Evolutionary conservation across 2,888 invertebrate genomes (phyloP).

Genomic region (Dryobotodes eremita): DNA sequence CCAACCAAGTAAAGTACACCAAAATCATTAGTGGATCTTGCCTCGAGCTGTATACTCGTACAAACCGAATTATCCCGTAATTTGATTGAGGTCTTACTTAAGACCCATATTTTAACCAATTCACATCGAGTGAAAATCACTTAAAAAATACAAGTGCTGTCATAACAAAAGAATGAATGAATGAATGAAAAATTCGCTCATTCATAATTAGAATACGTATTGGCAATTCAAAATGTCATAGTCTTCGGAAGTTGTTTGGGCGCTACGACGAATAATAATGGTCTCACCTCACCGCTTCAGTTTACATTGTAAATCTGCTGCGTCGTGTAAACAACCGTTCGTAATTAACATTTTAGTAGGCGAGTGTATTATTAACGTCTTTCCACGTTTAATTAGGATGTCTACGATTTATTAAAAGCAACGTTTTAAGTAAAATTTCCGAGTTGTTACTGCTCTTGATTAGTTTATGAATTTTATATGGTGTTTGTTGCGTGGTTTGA

Average conservation of each 20-base stretch:
- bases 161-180: slow-evolving; percentile 8
- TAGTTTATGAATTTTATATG: slow-evolving; percentile 61
- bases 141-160: not conserved
- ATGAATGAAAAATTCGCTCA: not conserved
- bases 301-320: slow-evolving; percentile 76
- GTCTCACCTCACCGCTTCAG: slow-evolving; percentile 64
- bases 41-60: not conserved
- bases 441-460: slow-evolving; percentile 42
- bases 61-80: not conserved
- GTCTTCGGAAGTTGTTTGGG: slow-evolving; percentile 63
- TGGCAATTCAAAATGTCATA: slow-evolving; percentile 56
- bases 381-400: slow-evolving; percentile 66
- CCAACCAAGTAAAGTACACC: not conserved
- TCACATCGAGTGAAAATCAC: not conserved
- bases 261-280: slow-evolving; percentile 72
- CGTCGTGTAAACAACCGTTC: slow-evolving; percentile 67
- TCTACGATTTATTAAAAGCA: slow-evolving; percentile 55
- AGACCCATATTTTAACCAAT: not conserved
- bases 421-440: slow-evolving; percentile 47
- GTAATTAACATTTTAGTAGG: slow-evolving; percentile 75
- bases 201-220: slow-evolving; percentile 47
- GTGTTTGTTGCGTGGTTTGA: slow-evolving; percentile 25
- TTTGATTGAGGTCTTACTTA: not conserved
- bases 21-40: slow-evolving; percentile 3
- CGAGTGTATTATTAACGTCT: slow-evolving; percentile 69